These are phyloP conservation scores for Phortica magna DNA, from an alignment of 2,888 invertebrate species.

Conservation along the genomic window DNA sequence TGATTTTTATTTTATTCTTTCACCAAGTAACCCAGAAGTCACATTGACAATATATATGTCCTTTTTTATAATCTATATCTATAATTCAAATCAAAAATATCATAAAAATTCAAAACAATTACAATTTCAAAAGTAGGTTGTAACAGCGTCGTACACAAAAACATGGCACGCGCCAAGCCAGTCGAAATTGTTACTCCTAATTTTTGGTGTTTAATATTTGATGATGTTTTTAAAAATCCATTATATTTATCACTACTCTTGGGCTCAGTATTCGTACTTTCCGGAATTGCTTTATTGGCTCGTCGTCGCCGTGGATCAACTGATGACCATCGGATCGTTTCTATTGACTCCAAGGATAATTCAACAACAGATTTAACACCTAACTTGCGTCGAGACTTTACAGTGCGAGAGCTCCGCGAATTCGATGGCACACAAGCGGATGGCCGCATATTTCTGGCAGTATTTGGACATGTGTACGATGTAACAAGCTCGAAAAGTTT, in stretches of 20 bases:
- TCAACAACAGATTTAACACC: constrained; percentile 81
- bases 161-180: not conserved
- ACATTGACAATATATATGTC: too few relatives aligned
- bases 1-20: too few relatives aligned
- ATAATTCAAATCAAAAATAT: not conserved
- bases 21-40: too few relatives aligned
- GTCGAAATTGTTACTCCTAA: not conserved
- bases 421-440: constrained; percentile 91
- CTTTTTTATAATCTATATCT: not conserved
- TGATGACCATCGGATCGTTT: not conserved
- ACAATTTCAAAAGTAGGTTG: not conserved
- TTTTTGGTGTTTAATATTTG: not conserved
- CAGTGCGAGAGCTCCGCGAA: constrained; percentile 87
- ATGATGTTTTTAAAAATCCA: not conserved
- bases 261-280: not conserved
- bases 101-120: not conserved
- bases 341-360: not conserved
- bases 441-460: constrained; percentile 91
- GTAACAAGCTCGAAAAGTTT: constrained; percentile 90
- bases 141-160: not conserved
- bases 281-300: not conserved
- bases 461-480: constrained; percentile 95
- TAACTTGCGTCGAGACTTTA: constrained; percentile 91
- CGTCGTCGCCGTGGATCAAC: not conserved
- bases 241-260: not conserved